A percentile compares a stretch with the other conserved stretches of the same genome.
Conservation (phyloP, 2,797 vertebrate genomes). For the Muscicapa comitata region DNA sequence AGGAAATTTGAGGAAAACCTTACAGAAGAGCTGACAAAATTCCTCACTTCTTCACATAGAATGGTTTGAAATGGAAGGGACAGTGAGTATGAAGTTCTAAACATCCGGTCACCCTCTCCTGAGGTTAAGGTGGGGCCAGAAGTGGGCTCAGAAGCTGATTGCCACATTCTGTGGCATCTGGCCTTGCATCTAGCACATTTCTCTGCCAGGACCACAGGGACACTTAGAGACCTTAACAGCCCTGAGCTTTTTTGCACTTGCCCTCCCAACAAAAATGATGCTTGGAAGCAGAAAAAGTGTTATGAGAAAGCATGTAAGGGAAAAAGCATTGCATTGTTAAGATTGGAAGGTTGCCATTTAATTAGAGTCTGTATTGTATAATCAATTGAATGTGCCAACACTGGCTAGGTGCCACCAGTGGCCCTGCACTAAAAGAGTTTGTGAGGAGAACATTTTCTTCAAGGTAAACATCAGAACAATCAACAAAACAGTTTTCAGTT, state of each 20-base stretch:
- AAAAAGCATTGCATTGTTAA: background rate
- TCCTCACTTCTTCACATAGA: background rate
- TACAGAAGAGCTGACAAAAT: background rate
- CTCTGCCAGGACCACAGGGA: no score
- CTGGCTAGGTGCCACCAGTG: background rate
- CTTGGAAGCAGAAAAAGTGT: background rate
- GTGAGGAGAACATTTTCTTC: background rate
- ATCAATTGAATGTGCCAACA: background rate
- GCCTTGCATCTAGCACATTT: background rate
- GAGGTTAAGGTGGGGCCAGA: background rate
- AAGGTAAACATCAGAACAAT: background rate
- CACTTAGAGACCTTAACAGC: rapidly evolving
- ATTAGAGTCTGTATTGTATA: background rate
- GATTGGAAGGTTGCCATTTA: background rate
- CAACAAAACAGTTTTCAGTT: background rate
- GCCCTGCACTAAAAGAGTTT: background rate
- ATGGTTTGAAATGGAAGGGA: background rate
- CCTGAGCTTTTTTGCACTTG: background rate
- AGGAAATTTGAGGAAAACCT: background rate
- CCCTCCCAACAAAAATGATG: background rate
- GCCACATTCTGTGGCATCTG: background rate
- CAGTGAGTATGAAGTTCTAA: background rate
- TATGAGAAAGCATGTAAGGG: background rate
- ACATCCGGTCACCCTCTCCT: no score
- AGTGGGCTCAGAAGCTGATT: background rate